Conservation (phyloP, 2,797 vertebrate species). For the Apogon hyalosoma region DNA sequence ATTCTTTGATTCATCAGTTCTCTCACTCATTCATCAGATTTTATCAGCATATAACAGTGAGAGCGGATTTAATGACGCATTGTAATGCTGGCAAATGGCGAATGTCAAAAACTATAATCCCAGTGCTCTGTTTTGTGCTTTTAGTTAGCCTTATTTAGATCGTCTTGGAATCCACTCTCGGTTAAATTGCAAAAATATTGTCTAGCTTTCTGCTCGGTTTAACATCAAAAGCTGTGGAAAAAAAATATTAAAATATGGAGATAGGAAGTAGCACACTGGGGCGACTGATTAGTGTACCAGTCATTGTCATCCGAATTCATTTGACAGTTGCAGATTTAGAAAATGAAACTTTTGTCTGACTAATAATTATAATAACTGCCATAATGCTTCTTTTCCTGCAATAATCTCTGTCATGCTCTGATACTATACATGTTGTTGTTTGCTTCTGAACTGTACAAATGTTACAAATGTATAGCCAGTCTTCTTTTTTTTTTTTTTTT, state of each 20-base stretch:
- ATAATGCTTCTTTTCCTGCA: constrained; percentile 15
- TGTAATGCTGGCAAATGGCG: constrained; percentile 42
- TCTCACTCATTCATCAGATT: constrained; percentile 42
- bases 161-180: constrained; percentile 43
- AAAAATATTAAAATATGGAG: constrained; percentile 71
- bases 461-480: background rate
- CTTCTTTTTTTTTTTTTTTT: background rate
- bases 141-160: constrained; percentile 56
- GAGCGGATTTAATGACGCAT: constrained; percentile 36
- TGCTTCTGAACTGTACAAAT: background rate
- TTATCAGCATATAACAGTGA: constrained; percentile 31
- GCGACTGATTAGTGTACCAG: constrained; percentile 68
- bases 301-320: constrained; percentile 71
- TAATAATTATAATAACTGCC: constrained; percentile 47
- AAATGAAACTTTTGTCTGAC: constrained; percentile 62
- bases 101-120: constrained; percentile 48
- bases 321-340: constrained; percentile 57
- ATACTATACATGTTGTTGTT: constrained; percentile 1
- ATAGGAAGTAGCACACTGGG: constrained; percentile 67
- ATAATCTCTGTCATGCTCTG: background rate
- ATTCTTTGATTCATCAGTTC: constrained; percentile 55
- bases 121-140: constrained; percentile 34
- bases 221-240: constrained; percentile 64
- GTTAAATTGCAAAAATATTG: constrained; percentile 62
- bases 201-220: constrained; percentile 55